These are phyloP conservation scores for Odocoileus virginianus DNA, from an alignment of 2,113 vertebrate genomes.

Conservation along the genomic window DNA sequence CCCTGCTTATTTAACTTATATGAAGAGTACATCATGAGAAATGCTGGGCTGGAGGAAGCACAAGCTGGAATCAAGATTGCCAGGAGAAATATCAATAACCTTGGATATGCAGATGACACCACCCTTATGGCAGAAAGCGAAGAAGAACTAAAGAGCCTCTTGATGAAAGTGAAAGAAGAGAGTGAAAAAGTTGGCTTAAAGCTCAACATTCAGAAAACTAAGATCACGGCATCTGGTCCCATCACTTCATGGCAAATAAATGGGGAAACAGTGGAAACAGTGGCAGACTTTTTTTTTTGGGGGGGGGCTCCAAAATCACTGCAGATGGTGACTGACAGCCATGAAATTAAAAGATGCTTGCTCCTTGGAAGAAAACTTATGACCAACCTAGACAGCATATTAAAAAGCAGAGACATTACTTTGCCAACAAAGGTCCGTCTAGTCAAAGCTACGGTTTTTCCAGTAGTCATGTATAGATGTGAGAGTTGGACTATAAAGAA, in stretches of 20 bases:
- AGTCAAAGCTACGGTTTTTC: not conserved
- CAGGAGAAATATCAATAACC: not conserved
- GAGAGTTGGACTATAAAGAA: not conserved
- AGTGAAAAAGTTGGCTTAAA: not conserved
- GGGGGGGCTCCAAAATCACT: not conserved
- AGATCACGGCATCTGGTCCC: not conserved
- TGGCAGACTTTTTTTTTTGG: not conserved
- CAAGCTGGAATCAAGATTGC: not conserved
- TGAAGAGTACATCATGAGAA: not conserved
- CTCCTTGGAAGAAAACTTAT: not conserved
- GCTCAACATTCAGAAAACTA: not conserved
- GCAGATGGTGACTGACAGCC: not conserved
- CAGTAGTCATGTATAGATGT: not conserved
- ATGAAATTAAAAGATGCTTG: not conserved
- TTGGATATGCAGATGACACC: not conserved
- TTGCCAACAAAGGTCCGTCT: not conserved
- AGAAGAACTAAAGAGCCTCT: not conserved
- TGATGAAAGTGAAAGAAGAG: not conserved
- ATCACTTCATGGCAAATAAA: not conserved
- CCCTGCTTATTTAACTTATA: not conserved
- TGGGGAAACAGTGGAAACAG: not conserved
- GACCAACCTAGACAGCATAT: not conserved
- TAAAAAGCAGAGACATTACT: not conserved
- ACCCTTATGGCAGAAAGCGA: not conserved
- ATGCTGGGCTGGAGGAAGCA: not conserved